These are phyloP conservation scores for Pelagia noctiluca DNA, from an alignment of 30 jellyfish, hydroid and myxozoan genomes.

Conservation along the genomic window DNA sequence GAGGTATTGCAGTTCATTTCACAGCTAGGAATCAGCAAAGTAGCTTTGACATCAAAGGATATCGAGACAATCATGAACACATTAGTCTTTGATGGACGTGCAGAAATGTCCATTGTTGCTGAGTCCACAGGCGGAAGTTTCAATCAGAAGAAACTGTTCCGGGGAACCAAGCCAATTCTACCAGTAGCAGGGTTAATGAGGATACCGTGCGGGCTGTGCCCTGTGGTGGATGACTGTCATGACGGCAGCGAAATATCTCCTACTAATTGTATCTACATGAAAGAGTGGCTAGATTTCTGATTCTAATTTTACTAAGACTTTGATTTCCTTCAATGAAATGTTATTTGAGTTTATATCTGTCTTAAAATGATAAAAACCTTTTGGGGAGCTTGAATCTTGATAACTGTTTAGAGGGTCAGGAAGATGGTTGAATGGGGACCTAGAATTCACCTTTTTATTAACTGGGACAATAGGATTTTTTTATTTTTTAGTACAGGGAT, in stretches of 20 bases:
- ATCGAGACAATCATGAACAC: conserved; percentile 94
- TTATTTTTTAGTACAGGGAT: no score
- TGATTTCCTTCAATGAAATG: no score
- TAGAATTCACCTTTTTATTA: no score
- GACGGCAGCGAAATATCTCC: conserved; percentile 95
- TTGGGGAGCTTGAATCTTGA: no score
- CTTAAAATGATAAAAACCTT: no score
- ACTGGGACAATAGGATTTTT: no score
- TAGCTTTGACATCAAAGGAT: conserved; percentile 81
- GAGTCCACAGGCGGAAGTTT: conserved; percentile 59
- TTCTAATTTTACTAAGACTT: no score
- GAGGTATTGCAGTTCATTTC: conserved; percentile 93
- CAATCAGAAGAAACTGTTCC: conserved; percentile 78
- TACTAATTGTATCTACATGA: conserved; percentile 74
- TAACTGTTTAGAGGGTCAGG: no score
- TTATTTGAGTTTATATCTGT: no score
- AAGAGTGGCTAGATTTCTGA: conserved; percentile 87
- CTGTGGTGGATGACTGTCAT: conserved; percentile 89
- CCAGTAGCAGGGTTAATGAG: conserved; percentile 93
- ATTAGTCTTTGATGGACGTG: conserved; percentile 92
- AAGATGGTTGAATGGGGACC: no score
- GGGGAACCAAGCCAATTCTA: conserved; percentile 76
- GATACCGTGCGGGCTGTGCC: conserved; percentile 98
- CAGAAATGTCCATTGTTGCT: conserved; percentile 78
- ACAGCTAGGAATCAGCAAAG: conserved; percentile 97